phyloP scores from a whole-genome alignment of 2,797 vertebrate species.

The Poeciliopsis infans region DNA sequence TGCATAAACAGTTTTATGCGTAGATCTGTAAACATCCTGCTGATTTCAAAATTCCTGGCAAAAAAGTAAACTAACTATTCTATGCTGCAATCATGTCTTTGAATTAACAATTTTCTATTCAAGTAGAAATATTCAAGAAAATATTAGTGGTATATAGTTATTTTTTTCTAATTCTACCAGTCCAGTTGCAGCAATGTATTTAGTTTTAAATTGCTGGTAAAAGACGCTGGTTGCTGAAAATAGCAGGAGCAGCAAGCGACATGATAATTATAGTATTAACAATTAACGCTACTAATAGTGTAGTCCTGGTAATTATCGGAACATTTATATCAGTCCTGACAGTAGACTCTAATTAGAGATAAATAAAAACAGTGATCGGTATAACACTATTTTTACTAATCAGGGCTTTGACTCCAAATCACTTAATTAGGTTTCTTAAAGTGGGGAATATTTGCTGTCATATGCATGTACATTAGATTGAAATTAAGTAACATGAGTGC shows the following conservation, averaged over 20 bases:
- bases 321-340: neutral
- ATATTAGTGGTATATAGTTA: neutral
- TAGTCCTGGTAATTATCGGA: constrained; percentile 3
- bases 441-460: neutral
- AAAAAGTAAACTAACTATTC: constrained; percentile 18
- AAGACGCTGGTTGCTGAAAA: neutral
- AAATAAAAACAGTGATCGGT: constrained; percentile 1
- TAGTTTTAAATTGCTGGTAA: neutral
- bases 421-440: constrained; percentile 4
- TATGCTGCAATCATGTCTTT: constrained; percentile 39
- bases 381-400: neutral
- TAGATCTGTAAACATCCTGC: constrained; percentile 66
- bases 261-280: neutral
- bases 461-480: neutral
- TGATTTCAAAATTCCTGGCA: constrained; percentile 34
- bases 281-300: neutral
- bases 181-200: neutral
- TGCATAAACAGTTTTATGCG: constrained; percentile 52
- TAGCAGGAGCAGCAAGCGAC: neutral
- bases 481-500: constrained; percentile 25
- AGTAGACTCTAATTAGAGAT: constrained; percentile 8
- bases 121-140: neutral
- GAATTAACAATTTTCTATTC: neutral
- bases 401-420: neutral
- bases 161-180: neutral